Percentiles rank a stretch among this genome's conserved stretches.
These are phyloP conservation scores for Megalonaias nervosa DNA, from an alignment of 1,140 invertebrate genomes.

Conservation along the genomic window DNA sequence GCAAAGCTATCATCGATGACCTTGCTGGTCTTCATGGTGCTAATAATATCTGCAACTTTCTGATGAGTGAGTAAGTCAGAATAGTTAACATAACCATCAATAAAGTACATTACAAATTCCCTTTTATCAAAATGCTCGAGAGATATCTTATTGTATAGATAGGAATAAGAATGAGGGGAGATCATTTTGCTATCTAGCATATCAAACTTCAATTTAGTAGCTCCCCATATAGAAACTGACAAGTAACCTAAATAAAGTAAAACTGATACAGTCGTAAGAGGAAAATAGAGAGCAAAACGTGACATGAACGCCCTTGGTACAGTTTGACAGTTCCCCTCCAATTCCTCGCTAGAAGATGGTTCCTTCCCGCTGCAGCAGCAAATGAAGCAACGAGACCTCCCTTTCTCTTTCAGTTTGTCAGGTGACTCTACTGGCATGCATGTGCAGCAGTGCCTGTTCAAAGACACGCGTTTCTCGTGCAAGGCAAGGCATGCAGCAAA, in stretches of 20 bases:
- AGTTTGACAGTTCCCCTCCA: neutral
- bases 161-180: slow-evolving; percentile 5
- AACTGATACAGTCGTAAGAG: slow-evolving; percentile 5
- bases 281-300: neutral
- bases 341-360: slow-evolving; percentile 7
- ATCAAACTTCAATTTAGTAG: slow-evolving; percentile 10
- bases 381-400: slow-evolving; percentile 14
- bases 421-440: slow-evolving; percentile 14
- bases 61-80: slow-evolving; percentile 4
- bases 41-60: slow-evolving; percentile 10
- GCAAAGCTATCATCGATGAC: neutral
- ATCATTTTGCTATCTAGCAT: slow-evolving; percentile 10
- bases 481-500: slow-evolving; percentile 17
- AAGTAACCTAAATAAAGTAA: slow-evolving; percentile 4
- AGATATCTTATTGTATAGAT: slow-evolving; percentile 11
- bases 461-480: slow-evolving; percentile 24
- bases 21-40: neutral
- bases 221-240: slow-evolving; percentile 11
- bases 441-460: slow-evolving; percentile 13
- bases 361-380: slow-evolving; percentile 18
- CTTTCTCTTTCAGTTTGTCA: slow-evolving; percentile 6
- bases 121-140: slow-evolving; percentile 8
- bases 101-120: slow-evolving; percentile 8
- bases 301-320: slow-evolving; percentile 1
- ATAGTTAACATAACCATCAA: slow-evolving; percentile 7